phyloP scores from a whole-genome alignment of 53 echinoderm and acorn worm species.

The Holothuria leucospilota region DNA sequence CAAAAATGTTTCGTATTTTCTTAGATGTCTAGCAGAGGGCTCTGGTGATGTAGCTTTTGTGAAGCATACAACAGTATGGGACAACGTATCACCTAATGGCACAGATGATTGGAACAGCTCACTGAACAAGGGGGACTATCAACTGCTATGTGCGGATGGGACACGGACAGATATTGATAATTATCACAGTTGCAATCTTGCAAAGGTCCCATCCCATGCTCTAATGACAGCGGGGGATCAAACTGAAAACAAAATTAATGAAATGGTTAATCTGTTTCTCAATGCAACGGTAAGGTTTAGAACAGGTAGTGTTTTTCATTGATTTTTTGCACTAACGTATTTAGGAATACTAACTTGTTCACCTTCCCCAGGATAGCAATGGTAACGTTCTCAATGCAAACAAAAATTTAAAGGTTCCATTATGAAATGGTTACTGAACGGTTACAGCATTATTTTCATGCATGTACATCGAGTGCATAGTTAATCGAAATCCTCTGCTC shows the following conservation, averaged over 20 bases:
- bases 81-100: slow-evolving; percentile 48
- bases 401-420: no score
- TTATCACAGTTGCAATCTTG: slow-evolving; percentile 58
- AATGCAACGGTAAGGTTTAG: slow-evolving; percentile 64
- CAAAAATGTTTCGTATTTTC: neutral
- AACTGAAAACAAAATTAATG: slow-evolving; percentile 23
- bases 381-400: no score
- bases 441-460: no score
- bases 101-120: slow-evolving; percentile 47
- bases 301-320: no score
- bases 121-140: slow-evolving; percentile 68
- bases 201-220: slow-evolving; percentile 82
- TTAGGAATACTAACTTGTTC: no score
- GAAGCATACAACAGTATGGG: slow-evolving; percentile 75
- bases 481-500: no score
- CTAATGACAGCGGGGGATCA: slow-evolving; percentile 69
- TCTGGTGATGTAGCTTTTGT: slow-evolving; percentile 90
- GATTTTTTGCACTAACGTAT: no score
- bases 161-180: slow-evolving; percentile 37
- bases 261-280: slow-evolving; percentile 56
- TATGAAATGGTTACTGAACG: no score
- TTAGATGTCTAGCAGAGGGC: slow-evolving; percentile 81
- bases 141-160: slow-evolving; percentile 78
- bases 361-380: no score
- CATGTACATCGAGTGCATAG: no score